Evolutionary conservation across 1,140 invertebrate genomes (phyloP), one percentile per base, ranked within the genome.

Genomic region (Zaprionus davidi): DNA sequence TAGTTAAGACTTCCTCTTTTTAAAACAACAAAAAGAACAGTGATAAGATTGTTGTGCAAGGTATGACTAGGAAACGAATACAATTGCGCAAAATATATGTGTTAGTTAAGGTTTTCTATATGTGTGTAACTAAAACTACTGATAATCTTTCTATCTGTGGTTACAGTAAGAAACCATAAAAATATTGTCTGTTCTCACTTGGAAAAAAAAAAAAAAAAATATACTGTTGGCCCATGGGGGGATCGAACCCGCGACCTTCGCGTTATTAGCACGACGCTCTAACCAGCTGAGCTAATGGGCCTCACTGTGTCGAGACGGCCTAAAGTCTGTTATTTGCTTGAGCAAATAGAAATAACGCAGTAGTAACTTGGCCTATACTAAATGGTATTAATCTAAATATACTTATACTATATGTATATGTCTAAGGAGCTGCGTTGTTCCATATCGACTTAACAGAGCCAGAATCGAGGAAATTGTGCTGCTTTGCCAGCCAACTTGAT

Each of bases 161-260:
- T 46, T 46, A 17, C n/a, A 41, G 20, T 38, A 38, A 59, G 20
- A 24, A 36, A 36, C n/a, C 34, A 59, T 28, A 60, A 17, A 17
- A 46, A 17, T 34, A 34, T 17, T 17, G 41, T 46, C n/a, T 17
- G 41, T 20, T 20, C 20, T n/a, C 44, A 24, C n/a, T 36, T 20
- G 31, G 11, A 5, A 44, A 41, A 55, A 66, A 20, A 56, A 36
- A 49, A n/a, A 49, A 57, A 53, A 44, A 53, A 55, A 59, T 46
- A 46, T 24, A 5, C 5, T 4, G 0, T n/a, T 90, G 85, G 85
- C 85, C 85, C 85, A 90, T 90, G 85, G 73, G 85, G 94, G 94
- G 94, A 94, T 94, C 94, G 94, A 94, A 94, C 94, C 93, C 93
- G 93, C 93, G 94, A 94, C 94, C 94, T 94, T 94, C 94, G 94